A percentile compares a stretch with the other conserved stretches of the same genome.
These are phyloP conservation scores for Atta texana DNA, from an alignment of 1,140 invertebrate genomes.

Conservation along the genomic window DNA sequence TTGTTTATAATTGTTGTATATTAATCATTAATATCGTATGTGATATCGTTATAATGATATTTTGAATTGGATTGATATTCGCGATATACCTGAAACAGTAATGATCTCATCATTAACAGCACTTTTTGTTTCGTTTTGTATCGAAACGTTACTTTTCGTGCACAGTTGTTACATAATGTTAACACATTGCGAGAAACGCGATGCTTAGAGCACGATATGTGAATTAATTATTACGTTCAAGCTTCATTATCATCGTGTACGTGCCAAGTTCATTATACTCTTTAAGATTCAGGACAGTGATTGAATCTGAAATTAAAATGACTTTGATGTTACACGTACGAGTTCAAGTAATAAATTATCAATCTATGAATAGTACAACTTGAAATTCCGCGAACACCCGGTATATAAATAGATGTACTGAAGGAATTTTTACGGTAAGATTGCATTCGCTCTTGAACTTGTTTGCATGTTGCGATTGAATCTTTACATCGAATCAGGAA, in stretches of 20 bases:
- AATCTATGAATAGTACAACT: not conserved
- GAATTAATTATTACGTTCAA: not conserved
- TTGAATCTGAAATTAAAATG: conserved; percentile 30
- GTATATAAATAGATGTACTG: conserved; percentile 57
- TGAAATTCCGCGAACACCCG: conserved; percentile 53
- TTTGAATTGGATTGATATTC: not conserved
- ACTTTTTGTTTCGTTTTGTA: conserved; percentile 21
- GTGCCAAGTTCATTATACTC: not conserved
- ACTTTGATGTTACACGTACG: not conserved
- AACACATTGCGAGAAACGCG: conserved; percentile 14
- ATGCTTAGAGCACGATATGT: not conserved
- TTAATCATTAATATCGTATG: conserved; percentile 9
- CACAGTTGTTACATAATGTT: not conserved
- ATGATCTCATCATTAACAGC: conserved; percentile 47
- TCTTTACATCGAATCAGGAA: conserved; percentile 49
- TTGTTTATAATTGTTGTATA: conserved; percentile 26
- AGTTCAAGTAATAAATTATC: not conserved
- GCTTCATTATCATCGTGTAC: not conserved
- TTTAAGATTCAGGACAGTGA: not conserved
- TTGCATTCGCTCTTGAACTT: conserved; percentile 70
- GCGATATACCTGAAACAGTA: not conserved
- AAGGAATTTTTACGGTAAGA: conserved; percentile 69
- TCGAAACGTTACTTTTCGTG: conserved; percentile 36
- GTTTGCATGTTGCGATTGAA: conserved; percentile 67
- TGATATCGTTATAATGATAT: not conserved